Base-by-base conservation (phyloP, 2,888 invertebrate species). In the Spilarctia lutea region DNA sequence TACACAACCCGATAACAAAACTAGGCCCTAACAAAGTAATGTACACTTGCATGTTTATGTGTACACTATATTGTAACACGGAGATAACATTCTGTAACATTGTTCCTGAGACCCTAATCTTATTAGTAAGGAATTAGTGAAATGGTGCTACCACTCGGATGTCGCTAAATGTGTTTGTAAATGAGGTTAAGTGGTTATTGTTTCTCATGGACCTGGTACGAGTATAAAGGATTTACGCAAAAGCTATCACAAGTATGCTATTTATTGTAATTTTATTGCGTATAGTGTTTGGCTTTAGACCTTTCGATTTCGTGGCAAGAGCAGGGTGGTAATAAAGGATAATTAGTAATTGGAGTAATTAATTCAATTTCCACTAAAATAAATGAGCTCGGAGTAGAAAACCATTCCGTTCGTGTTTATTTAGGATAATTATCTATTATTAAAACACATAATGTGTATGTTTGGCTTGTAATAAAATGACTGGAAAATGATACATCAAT, bases 51-150 rank as follows among this genome's bases (percentile, higher is more conserved):
- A 30, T 60, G 60, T 63, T 63, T 30, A 63, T 16, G 71, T 72
- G 63, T 65, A n/a, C 42, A 63, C 48, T 52, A 24, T 68, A 65
- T 68, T 73, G 35, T 69, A 72, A 75, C 35, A 65, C 30, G 18
- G 56, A 73, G 82, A 75, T 76, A 78, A 79, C 71, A 52, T 75
- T 67, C 24, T 76, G 65, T 11, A 35, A 73, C 74, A 74, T 68
- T 35, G 73, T 74, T 81, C 71, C 75, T 74, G 11, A 71, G 48
- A 72, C 73, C 42, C 13, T 83, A 73, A 83, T 81, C 77, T 79
- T 70, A 63, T 72, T 77, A 33, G 67, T 48, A n/a, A 56, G 68
- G 65, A 77, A 71, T 82, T 75, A 70, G 74, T 74, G 60, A 45
- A 68, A 73, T 42, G 67, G n/a, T 66, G 65, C 75, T 74, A 42